Evolutionary conservation across 2,888 invertebrate genomes (phyloP).

Genomic region (Malthinus seriepunctatus): DNA sequence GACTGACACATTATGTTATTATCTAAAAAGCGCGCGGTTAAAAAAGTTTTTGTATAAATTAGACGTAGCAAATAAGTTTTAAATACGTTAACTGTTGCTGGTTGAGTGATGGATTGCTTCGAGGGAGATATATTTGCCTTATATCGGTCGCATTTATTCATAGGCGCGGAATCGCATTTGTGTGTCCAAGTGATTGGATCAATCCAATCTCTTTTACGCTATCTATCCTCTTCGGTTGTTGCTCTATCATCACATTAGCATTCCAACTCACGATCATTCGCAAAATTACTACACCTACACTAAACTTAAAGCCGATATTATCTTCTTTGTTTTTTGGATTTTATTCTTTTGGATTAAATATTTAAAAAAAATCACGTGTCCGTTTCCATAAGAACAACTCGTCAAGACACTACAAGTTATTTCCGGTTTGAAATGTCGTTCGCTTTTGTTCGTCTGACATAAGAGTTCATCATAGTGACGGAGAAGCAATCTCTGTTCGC

Average conservation of each 20-base stretch:
- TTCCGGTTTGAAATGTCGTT: slow-evolving; percentile 37
- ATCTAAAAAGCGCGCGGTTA: background rate
- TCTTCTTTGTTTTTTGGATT: no score
- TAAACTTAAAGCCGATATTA: slow-evolving; percentile 10
- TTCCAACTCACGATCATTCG: slow-evolving; percentile 35
- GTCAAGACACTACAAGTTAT: slow-evolving; percentile 36
- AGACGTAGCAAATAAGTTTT: slow-evolving; percentile 7
- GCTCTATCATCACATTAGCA: slow-evolving; percentile 40
- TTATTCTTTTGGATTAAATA: no score
- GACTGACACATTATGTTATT: no score
- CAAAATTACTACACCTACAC: slow-evolving; percentile 29
- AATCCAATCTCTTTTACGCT: slow-evolving; percentile 44
- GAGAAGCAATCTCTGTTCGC: slow-evolving; percentile 31
- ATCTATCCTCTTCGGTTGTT: slow-evolving; percentile 34
- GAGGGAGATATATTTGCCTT: slow-evolving; percentile 43
- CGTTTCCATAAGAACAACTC: slow-evolving; percentile 39
- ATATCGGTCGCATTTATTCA: slow-evolving; percentile 47
- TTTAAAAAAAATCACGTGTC: slow-evolving; percentile 31
- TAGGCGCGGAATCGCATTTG: slow-evolving; percentile 44
- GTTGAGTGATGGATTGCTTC: slow-evolving; percentile 37
- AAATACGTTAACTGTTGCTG: slow-evolving; percentile 36
- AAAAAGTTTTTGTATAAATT: slow-evolving; percentile 4
- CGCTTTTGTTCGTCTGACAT: slow-evolving; percentile 37
- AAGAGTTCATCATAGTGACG: slow-evolving; percentile 37
- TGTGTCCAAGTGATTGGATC: slow-evolving; percentile 48